Conservation (phyloP, 2,797 vertebrate genomes). For the Xiphophorus birchmanni region DNA sequence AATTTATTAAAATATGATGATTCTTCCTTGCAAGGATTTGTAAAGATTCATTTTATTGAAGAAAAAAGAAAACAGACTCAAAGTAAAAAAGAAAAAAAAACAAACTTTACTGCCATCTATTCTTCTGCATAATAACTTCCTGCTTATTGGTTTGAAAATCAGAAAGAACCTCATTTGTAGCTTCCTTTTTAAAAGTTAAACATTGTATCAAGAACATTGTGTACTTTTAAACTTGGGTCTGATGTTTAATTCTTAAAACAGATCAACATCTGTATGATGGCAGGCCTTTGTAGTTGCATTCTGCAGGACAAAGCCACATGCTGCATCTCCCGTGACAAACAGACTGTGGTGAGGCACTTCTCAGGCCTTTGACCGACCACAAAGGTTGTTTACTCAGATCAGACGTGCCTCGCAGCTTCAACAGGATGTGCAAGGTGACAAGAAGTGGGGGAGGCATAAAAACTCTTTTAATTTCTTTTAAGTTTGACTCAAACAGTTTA, state of each 20-base stretch:
- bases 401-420: slow-evolving; percentile 6
- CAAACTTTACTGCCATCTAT: background rate
- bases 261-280: background rate
- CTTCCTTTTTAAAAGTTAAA: background rate
- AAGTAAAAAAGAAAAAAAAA: background rate
- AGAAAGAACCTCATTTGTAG: background rate
- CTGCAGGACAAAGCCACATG: background rate
- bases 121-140: background rate
- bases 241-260: background rate
- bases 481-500: background rate
- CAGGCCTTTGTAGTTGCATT: background rate
- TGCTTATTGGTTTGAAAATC: background rate
- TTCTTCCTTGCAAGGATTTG: background rate
- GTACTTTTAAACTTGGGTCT: background rate
- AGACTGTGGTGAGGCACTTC: slow-evolving; percentile 12
- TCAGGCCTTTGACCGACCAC: slow-evolving; percentile 27
- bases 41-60: background rate
- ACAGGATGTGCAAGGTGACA: slow-evolving; percentile 29
- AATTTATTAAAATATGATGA: background rate
- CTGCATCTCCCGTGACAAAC: slow-evolving; percentile 2
- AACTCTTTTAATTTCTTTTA: rapidly evolving
- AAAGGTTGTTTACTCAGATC: slow-evolving; percentile 30
- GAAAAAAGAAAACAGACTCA: background rate
- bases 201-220: background rate
- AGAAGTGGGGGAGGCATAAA: background rate